Evolutionary conservation across 2,797 vertebrate species (phyloP).

Genomic region (Myotis pilosus): DNA sequence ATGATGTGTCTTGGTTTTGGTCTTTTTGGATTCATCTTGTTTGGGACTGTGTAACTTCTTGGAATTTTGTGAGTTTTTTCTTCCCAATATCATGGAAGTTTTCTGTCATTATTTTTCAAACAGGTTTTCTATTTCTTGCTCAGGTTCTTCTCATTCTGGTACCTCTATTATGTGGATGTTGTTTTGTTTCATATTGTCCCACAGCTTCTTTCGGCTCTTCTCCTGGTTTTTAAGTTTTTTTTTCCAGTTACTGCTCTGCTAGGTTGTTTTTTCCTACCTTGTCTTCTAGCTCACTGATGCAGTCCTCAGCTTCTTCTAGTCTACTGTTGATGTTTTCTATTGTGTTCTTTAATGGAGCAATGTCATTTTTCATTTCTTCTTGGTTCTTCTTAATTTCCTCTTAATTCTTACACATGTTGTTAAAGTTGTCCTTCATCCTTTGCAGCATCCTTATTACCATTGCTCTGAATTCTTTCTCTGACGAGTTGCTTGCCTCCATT

Average conservation of each 20-base stretch:
- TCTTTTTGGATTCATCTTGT: too few relatives aligned
- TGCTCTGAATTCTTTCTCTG: not conserved
- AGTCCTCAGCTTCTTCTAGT: not conserved
- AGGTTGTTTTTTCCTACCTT: not conserved
- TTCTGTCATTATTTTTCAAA: not conserved
- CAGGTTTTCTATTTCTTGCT: too few relatives aligned
- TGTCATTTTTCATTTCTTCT: not conserved
- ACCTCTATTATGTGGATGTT: not conserved
- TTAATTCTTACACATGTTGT: not conserved
- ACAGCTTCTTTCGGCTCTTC: not conserved
- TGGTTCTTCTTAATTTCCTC: not conserved
- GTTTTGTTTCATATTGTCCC: not conserved
- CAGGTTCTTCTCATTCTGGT: too few relatives aligned
- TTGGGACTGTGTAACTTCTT: not conserved
- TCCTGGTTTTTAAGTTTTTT: not conserved
- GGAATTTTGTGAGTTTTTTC: not conserved
- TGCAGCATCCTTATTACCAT: not conserved
- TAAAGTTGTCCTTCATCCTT: too few relatives aligned
- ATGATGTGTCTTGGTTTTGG: too few relatives aligned
- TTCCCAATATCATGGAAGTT: not conserved
- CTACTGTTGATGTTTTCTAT: not conserved
- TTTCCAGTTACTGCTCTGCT: not conserved
- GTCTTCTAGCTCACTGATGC: not conserved
- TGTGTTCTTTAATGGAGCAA: not conserved
- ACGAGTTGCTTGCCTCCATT: not conserved